Evolutionary conservation across 2,113 vertebrate species (phyloP).

Genomic region (Odocoileus hemionus): DNA sequence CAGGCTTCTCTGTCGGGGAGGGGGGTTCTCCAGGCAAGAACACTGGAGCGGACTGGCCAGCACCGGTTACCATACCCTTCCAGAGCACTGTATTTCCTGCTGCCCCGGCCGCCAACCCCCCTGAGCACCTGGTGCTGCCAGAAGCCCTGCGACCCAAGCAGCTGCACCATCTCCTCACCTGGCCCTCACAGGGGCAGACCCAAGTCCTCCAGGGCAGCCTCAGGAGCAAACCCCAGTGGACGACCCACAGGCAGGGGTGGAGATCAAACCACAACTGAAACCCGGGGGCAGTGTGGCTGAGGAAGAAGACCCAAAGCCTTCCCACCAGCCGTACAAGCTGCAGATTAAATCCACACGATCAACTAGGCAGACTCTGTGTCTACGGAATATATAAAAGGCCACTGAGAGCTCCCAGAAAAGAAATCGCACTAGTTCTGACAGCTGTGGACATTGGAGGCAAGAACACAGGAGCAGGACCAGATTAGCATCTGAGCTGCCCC

Average conservation of each 20-base stretch:
- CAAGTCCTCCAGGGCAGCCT: neutral
- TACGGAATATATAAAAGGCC: neutral
- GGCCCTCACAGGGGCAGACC: neutral
- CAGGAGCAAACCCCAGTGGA: neutral
- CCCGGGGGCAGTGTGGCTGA: neutral
- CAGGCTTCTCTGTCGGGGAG: neutral
- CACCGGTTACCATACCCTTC: neutral
- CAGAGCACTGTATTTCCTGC: neutral
- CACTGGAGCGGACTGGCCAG: neutral
- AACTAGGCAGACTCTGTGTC: neutral
- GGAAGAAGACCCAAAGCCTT: neutral
- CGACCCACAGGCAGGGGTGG: neutral
- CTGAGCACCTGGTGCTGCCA: neutral
- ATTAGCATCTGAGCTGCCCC: neutral
- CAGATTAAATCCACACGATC: neutral
- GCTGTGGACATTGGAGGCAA: neutral
- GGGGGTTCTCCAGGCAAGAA: neutral
- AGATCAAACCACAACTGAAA: neutral
- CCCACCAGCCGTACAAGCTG: neutral
- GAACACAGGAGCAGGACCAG: neutral
- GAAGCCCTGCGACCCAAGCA: neutral
- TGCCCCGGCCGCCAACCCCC: rapidly evolving
- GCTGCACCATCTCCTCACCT: neutral
- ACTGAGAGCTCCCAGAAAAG: neutral
- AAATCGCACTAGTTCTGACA: neutral